These are phyloP conservation scores for Pristionchus entomophagus DNA, from an alignment of 2,888 invertebrate genomes.

Conservation along the genomic window DNA sequence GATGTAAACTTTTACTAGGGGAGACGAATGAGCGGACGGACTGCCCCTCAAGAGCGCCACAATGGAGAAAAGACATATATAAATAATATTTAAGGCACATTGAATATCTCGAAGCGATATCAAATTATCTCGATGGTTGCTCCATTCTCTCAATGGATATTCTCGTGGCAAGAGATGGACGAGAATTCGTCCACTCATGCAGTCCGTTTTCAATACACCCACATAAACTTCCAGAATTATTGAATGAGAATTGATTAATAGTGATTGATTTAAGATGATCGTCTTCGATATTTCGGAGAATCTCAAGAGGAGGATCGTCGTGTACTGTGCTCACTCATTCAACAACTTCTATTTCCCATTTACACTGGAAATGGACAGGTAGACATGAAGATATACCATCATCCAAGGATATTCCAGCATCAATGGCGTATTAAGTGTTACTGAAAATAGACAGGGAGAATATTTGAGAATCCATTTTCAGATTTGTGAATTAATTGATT, in stretches of 20 bases:
- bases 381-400: background rate
- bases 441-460: no score
- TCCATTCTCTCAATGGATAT: constrained; percentile 64
- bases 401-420: background rate
- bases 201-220: background rate
- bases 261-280: no score
- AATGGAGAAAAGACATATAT: no score
- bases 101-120: constrained; percentile 59
- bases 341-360: constrained; percentile 51
- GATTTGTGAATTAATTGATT: no score
- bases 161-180: constrained; percentile 54
- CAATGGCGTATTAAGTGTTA: no score
- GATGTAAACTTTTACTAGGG: no score
- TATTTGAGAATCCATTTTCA: no score
- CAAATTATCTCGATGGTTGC: constrained; percentile 60
- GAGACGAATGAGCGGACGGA: no score
- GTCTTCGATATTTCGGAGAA: constrained; percentile 61
- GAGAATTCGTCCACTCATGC: constrained; percentile 32
- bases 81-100: constrained; percentile 54
- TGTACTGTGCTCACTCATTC: constrained; percentile 52
- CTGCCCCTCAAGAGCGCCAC: no score
- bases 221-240: no score
- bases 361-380: background rate
- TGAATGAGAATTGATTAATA: no score
- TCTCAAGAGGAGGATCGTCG: constrained; percentile 64